A percentile compares a stretch with the other conserved stretches of the same genome.
These are phyloP conservation scores for Sebastes paucispinis DNA, from an alignment of 2,797 vertebrate genomes.

Conservation along the genomic window DNA sequence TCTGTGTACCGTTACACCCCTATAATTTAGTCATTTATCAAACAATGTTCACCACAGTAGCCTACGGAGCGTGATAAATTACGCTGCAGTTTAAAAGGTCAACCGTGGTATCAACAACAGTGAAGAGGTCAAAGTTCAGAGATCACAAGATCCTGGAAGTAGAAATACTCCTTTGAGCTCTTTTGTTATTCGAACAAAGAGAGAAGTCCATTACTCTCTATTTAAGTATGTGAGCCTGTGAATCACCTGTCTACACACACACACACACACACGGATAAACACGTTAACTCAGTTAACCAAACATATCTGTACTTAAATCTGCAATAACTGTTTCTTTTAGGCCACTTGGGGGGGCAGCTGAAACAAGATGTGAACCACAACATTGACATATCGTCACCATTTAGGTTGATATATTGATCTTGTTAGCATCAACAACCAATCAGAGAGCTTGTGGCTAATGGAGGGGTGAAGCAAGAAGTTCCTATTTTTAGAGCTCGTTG, in stretches of 20 bases:
- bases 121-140: constrained; percentile 2
- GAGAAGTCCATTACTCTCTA: background rate
- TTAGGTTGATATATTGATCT: background rate
- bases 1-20: background rate
- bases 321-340: background rate
- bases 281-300: background rate
- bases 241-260: background rate
- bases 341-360: background rate
- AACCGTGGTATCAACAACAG: background rate
- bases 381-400: background rate
- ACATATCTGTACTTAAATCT: background rate
- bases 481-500: too few relatives aligned
- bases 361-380: background rate
- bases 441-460: too few relatives aligned
- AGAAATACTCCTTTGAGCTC: background rate
- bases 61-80: background rate
- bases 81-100: background rate
- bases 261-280: background rate
- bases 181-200: constrained; percentile 2
- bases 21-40: background rate
- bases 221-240: background rate
- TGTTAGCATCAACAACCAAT: too few relatives aligned
- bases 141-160: background rate
- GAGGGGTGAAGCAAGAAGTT: too few relatives aligned
- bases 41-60: background rate